These are phyloP conservation scores for Argopecten irradians DNA, from an alignment of 1,140 invertebrate genomes.

Conservation along the genomic window DNA sequence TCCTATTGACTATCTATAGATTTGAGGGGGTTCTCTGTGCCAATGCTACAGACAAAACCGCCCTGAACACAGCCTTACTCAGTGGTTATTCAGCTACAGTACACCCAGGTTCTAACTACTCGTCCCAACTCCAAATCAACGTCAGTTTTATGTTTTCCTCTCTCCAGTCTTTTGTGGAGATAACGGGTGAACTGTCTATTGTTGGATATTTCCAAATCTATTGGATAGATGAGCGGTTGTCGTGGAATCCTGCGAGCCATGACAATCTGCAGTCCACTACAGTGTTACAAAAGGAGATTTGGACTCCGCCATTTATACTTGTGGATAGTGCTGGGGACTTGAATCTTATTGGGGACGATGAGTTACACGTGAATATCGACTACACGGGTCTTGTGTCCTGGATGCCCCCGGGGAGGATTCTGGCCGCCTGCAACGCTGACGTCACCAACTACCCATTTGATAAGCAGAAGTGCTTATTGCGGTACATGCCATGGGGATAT, in stretches of 20 bases:
- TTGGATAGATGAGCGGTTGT: slow-evolving; percentile 35
- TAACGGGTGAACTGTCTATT: slow-evolving; percentile 28
- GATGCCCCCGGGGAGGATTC: neutral
- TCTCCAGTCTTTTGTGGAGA: slow-evolving; percentile 28
- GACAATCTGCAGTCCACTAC: neutral
- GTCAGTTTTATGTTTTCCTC: neutral
- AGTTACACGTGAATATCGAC: neutral
- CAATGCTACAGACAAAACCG: neutral
- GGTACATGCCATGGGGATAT: slow-evolving; percentile 28
- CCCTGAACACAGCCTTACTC: neutral
- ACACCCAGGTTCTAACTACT: neutral
- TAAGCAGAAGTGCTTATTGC: slow-evolving; percentile 27
- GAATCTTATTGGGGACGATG: neutral
- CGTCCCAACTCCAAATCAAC: neutral
- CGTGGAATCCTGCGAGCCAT: slow-evolving; percentile 26
- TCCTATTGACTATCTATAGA: neutral
- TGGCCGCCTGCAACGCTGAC: slow-evolving; percentile 25
- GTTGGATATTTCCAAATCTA: slow-evolving; percentile 27
- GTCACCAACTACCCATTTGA: slow-evolving; percentile 31
- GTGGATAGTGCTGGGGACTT: neutral
- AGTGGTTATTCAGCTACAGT: neutral
- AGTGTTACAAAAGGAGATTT: slow-evolving; percentile 28
- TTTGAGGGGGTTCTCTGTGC: neutral
- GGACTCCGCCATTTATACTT: slow-evolving; percentile 26
- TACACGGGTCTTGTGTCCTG: neutral